A percentile compares a stretch with the other conserved stretches of the same genome.
phyloP scores from a whole-genome alignment of 2,113 vertebrate species.

The Perca flavescens region DNA sequence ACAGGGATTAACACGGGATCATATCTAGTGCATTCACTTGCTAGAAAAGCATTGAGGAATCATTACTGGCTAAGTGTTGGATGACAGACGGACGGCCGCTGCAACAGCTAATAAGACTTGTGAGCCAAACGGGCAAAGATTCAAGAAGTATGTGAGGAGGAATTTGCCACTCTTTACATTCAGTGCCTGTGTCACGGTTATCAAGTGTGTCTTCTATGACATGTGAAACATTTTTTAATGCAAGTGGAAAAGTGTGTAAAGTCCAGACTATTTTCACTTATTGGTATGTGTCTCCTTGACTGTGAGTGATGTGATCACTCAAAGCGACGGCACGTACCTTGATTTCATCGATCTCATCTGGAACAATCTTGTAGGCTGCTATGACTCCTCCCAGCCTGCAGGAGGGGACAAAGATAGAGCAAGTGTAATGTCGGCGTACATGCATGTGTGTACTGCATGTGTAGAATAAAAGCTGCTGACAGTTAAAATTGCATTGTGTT shows the following conservation, averaged over 20 bases:
- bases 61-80: not conserved
- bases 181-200: not conserved
- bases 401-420: conserved; percentile 42
- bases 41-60: not conserved
- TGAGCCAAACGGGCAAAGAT: not conserved
- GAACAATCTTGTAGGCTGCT: conserved; percentile 98
- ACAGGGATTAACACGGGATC: not conserved
- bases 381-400: conserved; percentile 97
- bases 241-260: not conserved
- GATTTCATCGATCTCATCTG: conserved; percentile 98
- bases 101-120: not conserved
- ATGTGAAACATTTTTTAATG: not conserved
- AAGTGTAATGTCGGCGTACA: not conserved
- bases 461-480: no score
- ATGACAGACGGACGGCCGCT: not conserved
- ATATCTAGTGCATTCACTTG: not conserved
- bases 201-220: not conserved
- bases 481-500: no score
- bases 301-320: not conserved
- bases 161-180: not conserved
- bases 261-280: not conserved
- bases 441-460: not conserved
- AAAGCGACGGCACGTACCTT: conserved; percentile 86
- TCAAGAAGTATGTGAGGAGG: not conserved
- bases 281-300: not conserved